These are phyloP conservation scores for Miniopterus natalensis DNA, from an alignment of 2,113 vertebrate species.

Conservation along the genomic window DNA sequence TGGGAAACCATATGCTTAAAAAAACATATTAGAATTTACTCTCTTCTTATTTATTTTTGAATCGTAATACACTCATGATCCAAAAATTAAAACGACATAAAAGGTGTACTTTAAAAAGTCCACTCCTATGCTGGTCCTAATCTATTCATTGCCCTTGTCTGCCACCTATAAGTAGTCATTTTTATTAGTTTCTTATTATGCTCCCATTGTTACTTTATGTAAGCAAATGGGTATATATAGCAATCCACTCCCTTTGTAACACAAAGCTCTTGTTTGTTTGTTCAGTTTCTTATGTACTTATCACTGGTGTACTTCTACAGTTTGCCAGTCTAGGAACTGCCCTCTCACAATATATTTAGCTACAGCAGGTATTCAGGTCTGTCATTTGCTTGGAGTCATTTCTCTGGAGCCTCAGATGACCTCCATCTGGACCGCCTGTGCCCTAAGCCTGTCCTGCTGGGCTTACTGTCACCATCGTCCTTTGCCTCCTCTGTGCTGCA, in stretches of 20 bases:
- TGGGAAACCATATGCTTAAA: background rate
- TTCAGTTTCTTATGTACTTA: background rate
- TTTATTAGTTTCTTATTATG: background rate
- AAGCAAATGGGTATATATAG: background rate
- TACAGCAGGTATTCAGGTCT: background rate
- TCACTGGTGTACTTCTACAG: background rate
- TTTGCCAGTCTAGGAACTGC: background rate
- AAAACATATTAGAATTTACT: background rate
- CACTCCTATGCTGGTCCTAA: background rate
- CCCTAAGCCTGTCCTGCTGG: background rate
- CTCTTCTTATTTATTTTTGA: conserved; percentile 11
- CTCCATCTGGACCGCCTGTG: background rate
- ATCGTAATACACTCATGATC: background rate
- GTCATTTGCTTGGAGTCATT: background rate
- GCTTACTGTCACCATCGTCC: background rate
- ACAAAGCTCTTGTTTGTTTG: background rate
- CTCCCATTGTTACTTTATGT: background rate
- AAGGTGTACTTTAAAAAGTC: background rate
- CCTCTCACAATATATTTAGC: background rate
- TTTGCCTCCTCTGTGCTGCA: background rate
- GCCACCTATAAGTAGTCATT: background rate
- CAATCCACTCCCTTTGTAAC: background rate
- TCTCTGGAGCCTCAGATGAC: background rate
- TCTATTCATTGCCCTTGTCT: background rate
- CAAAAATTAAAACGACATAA: background rate